Base-by-base conservation (phyloP, 2,113 vertebrate species). In the Ceratotherium simum region DNA sequence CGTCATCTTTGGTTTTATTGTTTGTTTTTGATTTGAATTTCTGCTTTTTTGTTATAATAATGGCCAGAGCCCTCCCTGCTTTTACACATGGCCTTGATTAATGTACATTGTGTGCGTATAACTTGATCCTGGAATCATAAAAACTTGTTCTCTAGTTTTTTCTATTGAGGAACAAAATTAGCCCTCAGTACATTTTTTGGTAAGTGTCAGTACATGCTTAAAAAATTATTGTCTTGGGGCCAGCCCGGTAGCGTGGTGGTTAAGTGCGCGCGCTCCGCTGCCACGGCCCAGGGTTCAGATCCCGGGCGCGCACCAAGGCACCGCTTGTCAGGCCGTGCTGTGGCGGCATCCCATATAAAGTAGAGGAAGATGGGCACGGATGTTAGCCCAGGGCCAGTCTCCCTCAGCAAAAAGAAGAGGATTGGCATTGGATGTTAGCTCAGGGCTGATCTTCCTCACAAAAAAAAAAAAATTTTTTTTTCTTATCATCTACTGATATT, bases 121-220 rank as follows among this genome's bases (percentile, higher is more conserved):
- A 86, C 23, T 92, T 73, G 48, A 78, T 95, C 13, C 70, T 90
- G 31, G 58, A 95, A 51, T 65, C 83, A 56, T 82, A 72, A 96
- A 94, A 81, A 56, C 33, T 65, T 86, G 10, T 90, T 94, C 69
- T 96, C 8, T 82, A 58, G 11, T 79, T 51, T 65, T 56, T 82
- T 95, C 67, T 58, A 10, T 51, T 91, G 60, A 94, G 39, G 51
- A 85, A 62, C 33, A 81, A 33, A 97, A 39, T 73, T 83, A 62
- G 21, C 18, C 36, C 36, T 89, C 29, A 51, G 6, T 48, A 51
- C 1, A 18, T 60, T 62, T 96, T 87, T 73, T 73, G 18, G 4
- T 46, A 91, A 39, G 31, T 2, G 0, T 79, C 8, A 51, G 6
- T 48, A 6, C 1, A 21, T 83, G 33, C 83, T 90, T 91, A 82